Evolutionary conservation across 2,797 vertebrate genomes (phyloP).

Genomic region (Sebastolobus altivelis): DNA sequence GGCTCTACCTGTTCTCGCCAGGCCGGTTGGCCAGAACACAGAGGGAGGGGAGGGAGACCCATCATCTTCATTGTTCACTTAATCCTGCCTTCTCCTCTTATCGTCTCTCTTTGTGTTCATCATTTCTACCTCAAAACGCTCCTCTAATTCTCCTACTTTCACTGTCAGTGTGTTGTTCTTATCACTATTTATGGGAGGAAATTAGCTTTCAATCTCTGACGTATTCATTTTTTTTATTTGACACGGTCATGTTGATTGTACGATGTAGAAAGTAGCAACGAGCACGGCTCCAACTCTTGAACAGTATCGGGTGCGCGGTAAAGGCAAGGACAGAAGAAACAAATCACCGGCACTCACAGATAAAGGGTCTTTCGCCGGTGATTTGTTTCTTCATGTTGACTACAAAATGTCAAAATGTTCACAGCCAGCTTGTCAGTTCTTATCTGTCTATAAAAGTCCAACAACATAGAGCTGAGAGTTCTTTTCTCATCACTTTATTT

Average conservation of each 20-base stretch:
- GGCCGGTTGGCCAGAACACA: constrained; percentile 31
- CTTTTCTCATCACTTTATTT: background rate
- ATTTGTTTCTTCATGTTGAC: background rate
- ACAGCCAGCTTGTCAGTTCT: background rate
- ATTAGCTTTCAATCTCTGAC: background rate
- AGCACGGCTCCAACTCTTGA: too few species aligned
- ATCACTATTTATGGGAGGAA: background rate
- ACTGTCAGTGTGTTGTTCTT: background rate
- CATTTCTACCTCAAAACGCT: background rate
- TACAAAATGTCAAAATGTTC: constrained; percentile 3
- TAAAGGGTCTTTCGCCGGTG: too few species aligned
- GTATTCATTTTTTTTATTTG: background rate
- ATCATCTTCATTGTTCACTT: constrained; percentile 29
- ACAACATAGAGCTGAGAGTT: background rate
- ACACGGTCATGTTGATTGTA: background rate
- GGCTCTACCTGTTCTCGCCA: constrained; percentile 40
- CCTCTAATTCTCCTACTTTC: background rate
- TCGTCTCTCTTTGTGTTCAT: constrained; percentile 1
- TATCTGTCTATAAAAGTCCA: constrained; percentile 2
- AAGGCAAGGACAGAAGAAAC: too few species aligned
- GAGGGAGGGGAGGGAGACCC: background rate
- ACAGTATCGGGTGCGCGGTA: too few species aligned
- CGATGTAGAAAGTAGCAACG: too few species aligned
- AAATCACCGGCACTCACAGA: too few species aligned
- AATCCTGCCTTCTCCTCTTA: constrained; percentile 7